These are phyloP conservation scores for Thysanoteuthis rhombus DNA, from an alignment of 2,888 invertebrate genomes.

Conservation along the genomic window DNA sequence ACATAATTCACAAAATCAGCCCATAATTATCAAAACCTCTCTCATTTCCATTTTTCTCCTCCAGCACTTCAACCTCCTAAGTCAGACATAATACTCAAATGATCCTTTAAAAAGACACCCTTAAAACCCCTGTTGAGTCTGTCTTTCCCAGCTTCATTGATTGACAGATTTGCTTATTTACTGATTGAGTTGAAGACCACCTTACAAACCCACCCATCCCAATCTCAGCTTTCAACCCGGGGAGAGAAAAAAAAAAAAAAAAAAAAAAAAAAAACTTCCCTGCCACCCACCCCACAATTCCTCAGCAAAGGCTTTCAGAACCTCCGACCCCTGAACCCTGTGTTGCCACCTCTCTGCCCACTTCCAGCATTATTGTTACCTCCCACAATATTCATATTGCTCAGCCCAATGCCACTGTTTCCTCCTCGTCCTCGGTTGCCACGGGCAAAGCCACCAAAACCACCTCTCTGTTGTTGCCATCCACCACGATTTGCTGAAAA, in stretches of 20 bases:
- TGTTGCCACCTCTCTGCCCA: slow-evolving; percentile 17
- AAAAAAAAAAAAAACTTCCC: no score
- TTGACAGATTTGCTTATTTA: neutral
- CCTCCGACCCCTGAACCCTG: slow-evolving; percentile 16
- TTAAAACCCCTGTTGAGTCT: neutral
- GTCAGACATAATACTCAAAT: neutral
- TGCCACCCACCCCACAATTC: neutral
- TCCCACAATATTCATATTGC: neutral
- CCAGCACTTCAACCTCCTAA: neutral
- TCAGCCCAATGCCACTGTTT: neutral
- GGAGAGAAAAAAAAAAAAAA: neutral
- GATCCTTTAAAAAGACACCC: neutral
- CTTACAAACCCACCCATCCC: neutral
- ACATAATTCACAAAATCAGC: no score
- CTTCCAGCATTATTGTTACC: neutral
- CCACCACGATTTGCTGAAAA: slow-evolving; percentile 26
- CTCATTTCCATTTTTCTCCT: neutral
- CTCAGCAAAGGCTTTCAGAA: neutral
- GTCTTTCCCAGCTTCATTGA: neutral
- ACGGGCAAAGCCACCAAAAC: slow-evolving; percentile 19
- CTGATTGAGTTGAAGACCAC: neutral
- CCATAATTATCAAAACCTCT: neutral
- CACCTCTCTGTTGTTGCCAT: slow-evolving; percentile 30
- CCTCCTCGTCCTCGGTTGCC: slow-evolving; percentile 23
- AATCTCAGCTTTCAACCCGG: neutral